Base-by-base conservation (phyloP, 2,797 vertebrate genomes). In the Oreonectes daqikongensis region DNA sequence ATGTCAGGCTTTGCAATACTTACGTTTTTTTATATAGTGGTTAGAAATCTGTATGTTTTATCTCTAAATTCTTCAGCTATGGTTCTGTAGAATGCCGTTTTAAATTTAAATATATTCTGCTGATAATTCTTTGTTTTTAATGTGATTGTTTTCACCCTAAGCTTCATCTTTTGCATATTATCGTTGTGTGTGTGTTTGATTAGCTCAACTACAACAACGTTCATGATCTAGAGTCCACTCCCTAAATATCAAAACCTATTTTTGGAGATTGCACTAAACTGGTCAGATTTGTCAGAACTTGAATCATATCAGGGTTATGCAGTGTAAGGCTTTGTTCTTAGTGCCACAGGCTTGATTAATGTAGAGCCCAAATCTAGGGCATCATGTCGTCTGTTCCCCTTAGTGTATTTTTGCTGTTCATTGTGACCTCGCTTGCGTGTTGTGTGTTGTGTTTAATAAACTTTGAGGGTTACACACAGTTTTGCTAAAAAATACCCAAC, bases 281-380 rank as follows among this genome's bases (percentile, higher is more conserved):
- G 17, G 22, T 30, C 24, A 17, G 38, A 60, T 64, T 2, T 63
- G 38, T 14, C 12, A 8, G 38, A 40, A 40, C 30, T 20, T 40
- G 60, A 64, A 20, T 53, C 10, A 40, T 38, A 64, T 20, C 18
- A 65, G 30, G 15, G 48, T 40, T 66, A 65, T 65, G 32, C 35
- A 17, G 61, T 55, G 22, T 63, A 22, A 65, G 38, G 65, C 17
- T 77, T 61, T 72, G 48, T 69, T 70, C 71, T 30, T 75, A 4
- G 30, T 68, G 46, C 59, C 63, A 72, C 22, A 46, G 38, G 48
- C 76, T 50, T 85, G 72, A 84, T 81, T 77, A 74, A 72, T 81
- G 70, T 78, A 67, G 57, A 75, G 40, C 59, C 69, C 28, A 30
- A 46, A 86, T 83, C 64, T 57, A 61, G 83, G 73, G 76, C 82